Conservation (phyloP, 2,113 vertebrate genomes). For the Trinectes maculatus region DNA sequence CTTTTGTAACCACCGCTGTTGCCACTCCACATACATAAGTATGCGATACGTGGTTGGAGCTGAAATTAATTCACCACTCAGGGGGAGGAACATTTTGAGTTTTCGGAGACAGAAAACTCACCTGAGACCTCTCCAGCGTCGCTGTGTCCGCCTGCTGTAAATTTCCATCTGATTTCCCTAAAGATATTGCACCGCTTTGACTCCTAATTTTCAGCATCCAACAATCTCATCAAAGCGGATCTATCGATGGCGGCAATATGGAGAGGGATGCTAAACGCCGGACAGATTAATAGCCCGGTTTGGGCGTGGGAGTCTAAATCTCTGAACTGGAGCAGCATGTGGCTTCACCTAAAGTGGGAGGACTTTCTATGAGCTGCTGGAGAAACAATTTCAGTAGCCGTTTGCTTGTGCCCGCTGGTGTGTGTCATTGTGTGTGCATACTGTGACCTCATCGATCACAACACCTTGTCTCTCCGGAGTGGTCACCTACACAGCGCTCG, state of each 20-base stretch:
- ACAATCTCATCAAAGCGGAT: constrained; percentile 74
- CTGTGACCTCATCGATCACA: constrained; percentile 76
- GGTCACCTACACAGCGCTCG: constrained; percentile 69
- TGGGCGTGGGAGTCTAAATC: constrained; percentile 66
- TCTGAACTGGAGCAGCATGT: constrained; percentile 9
- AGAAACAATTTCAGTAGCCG: constrained; percentile 40
- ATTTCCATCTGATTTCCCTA: constrained; percentile 76
- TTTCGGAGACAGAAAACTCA: constrained; percentile 66
- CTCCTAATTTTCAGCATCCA: constrained; percentile 64
- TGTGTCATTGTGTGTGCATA: constrained; percentile 24
- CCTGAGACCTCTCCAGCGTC: constrained; percentile 65
- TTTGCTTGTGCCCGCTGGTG: constrained; percentile 37
- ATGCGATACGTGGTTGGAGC: constrained; percentile 35
- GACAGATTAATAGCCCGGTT: constrained; percentile 56
- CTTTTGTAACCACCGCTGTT: constrained; percentile 16
- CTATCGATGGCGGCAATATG: constrained; percentile 70
- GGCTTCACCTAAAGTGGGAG: constrained; percentile 46
- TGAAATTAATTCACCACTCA: constrained; percentile 52
- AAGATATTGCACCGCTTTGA: constrained; percentile 58
- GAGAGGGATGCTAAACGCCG: constrained; percentile 67
- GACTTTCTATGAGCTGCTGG: constrained; percentile 40
- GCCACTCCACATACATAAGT: constrained; percentile 38
- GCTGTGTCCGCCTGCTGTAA: constrained; percentile 62
- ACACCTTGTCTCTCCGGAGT: constrained; percentile 63
- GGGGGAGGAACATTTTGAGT: constrained; percentile 48